Percentiles rank a stretch among this genome's conserved stretches.
These are phyloP conservation scores for Copidosoma floridanum DNA, from an alignment of 1,140 invertebrate genomes.

Conservation along the genomic window DNA sequence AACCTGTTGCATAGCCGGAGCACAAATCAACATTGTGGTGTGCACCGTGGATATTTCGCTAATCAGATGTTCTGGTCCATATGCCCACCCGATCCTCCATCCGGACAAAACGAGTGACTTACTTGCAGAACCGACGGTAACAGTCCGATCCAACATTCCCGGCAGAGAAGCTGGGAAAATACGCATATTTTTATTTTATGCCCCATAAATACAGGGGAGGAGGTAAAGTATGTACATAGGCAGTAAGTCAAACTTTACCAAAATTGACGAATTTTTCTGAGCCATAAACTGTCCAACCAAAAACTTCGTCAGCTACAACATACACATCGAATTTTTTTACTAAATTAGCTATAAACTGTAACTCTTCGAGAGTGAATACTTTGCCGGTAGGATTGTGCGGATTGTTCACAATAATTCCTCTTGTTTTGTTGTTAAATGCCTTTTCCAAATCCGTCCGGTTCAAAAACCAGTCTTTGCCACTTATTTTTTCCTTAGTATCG, in stretches of 20 bases:
- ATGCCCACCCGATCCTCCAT: conserved; percentile 97
- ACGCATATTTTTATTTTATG: neutral
- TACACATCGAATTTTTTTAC: conserved; percentile 92
- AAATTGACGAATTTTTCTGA: conserved; percentile 86
- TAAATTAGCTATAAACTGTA: conserved; percentile 79
- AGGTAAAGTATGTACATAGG: too few species aligned
- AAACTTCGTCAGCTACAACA: conserved; percentile 95
- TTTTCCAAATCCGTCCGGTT: conserved; percentile 79
- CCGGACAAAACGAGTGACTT: conserved; percentile 98
- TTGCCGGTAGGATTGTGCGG: conserved; percentile 96
- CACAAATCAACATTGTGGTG: conserved; percentile 94
- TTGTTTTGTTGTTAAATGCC: conserved; percentile 87
- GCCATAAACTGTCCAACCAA: conserved; percentile 94
- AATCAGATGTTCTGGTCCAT: conserved; percentile 82
- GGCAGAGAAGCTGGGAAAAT: conserved; percentile 77
- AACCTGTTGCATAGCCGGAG: conserved; percentile 60
- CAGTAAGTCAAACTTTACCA: too few species aligned
- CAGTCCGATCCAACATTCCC: conserved; percentile 96
- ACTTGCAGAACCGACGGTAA: conserved; percentile 95
- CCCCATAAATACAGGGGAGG: too few species aligned
- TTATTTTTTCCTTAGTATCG: conserved; percentile 12
- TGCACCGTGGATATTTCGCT: conserved; percentile 76
- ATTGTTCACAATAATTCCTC: conserved; percentile 93
- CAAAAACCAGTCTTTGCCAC: conserved; percentile 72
- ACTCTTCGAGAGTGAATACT: conserved; percentile 72